These are phyloP conservation scores for Incurvaria masculella DNA, from an alignment of 2,888 invertebrate species.

Conservation along the genomic window DNA sequence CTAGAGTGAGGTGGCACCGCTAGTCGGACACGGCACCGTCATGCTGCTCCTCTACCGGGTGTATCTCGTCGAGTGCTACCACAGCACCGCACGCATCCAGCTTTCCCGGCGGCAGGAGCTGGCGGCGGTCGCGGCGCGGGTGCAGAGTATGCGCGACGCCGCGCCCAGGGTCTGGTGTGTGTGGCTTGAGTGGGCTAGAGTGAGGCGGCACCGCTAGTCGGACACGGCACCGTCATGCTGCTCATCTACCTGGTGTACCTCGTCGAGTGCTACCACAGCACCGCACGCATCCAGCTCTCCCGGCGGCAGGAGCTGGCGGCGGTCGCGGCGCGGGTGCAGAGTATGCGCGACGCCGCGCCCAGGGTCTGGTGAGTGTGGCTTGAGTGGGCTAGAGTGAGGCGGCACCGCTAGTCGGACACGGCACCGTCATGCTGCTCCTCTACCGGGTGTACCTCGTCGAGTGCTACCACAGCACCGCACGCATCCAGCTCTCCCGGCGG, in stretches of 20 bases:
- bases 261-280: slow-evolving; percentile 81
- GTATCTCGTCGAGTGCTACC: slow-evolving; percentile 82
- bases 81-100: slow-evolving; percentile 71
- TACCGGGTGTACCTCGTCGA: slow-evolving; percentile 81
- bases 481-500: slow-evolving; percentile 62
- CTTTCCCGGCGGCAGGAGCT: slow-evolving; percentile 62
- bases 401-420: too few relatives aligned
- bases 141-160: slow-evolving; percentile 64
- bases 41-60: slow-evolving; percentile 75
- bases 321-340: slow-evolving; percentile 62
- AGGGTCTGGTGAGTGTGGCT: slow-evolving; percentile 70
- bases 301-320: slow-evolving; percentile 62
- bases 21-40: too few relatives aligned
- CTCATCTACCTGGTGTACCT: slow-evolving; percentile 78
- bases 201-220: too few relatives aligned
- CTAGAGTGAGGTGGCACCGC: too few relatives aligned
- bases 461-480: slow-evolving; percentile 76
- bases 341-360: slow-evolving; percentile 67
- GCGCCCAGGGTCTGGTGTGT: slow-evolving; percentile 72
- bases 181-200: too few relatives aligned
- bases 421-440: slow-evolving; percentile 71
- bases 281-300: slow-evolving; percentile 66
- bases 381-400: too few relatives aligned
- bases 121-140: slow-evolving; percentile 61
- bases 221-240: too few relatives aligned